These are phyloP conservation scores for Tribolium castaneum DNA, from an alignment of 1,140 invertebrate genomes.

Conservation along the genomic window DNA sequence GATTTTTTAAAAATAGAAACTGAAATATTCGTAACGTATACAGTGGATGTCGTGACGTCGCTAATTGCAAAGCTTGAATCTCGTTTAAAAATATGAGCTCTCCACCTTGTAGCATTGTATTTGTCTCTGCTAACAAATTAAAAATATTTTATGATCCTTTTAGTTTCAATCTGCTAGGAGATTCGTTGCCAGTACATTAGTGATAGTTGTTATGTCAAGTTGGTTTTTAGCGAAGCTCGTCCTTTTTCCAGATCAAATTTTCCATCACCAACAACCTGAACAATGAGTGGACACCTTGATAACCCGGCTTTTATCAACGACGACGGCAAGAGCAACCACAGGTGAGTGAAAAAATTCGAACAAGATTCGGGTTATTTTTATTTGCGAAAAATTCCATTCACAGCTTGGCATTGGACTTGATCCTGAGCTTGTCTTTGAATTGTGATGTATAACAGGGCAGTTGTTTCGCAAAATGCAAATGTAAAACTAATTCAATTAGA, in stretches of 20 bases:
- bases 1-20: neutral
- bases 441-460: too few relatives aligned
- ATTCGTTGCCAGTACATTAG: slow-evolving; percentile 4
- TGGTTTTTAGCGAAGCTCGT: slow-evolving; percentile 1
- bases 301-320: slow-evolving; percentile 29
- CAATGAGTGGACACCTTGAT: slow-evolving; percentile 18
- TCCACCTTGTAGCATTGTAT: neutral
- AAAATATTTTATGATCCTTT: slow-evolving; percentile 15
- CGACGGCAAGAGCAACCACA: slow-evolving; percentile 23
- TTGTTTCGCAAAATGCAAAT: neutral
- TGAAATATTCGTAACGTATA: neutral
- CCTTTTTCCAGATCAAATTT: slow-evolving; percentile 1
- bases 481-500: neutral
- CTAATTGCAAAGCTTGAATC: neutral
- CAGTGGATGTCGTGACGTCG: neutral
- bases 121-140: slow-evolving; percentile 3
- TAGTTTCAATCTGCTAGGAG: slow-evolving; percentile 5
- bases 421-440: neutral
- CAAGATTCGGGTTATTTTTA: neutral
- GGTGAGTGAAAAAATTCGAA: neutral
- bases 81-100: neutral
- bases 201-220: slow-evolving; percentile 13
- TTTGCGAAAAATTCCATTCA: neutral
- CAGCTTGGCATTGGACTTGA: neutral
- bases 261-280: neutral